Base-by-base conservation (phyloP, 2,888 invertebrate genomes). In the Callimorpha dominula region DNA sequence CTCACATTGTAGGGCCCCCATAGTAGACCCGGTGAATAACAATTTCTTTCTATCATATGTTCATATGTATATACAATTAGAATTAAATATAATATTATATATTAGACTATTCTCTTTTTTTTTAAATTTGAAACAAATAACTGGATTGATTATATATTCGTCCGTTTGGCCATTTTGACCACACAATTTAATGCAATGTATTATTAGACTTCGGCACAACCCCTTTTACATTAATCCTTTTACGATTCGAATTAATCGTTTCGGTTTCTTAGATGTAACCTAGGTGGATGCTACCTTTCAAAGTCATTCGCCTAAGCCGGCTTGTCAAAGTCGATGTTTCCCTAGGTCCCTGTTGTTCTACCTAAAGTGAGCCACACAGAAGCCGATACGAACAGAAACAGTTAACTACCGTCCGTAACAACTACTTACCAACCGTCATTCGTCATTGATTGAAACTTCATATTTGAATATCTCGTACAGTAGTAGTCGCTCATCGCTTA, bases 401-500 rank as follows among this genome's bases (percentile, higher is more conserved):
- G 15, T 52, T 17, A 17, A 15, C 17, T 31, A 31, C 31, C 31
- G 31, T 31, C 31, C 31, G 31, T 31, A 31, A 31, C 31, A 31
- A 31, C 31, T 31, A 31, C 31, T 31, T 31, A 31, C 31, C 31
- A 17, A 5, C 17, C 15, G 54, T 54, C 7, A 9, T 3, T 9
- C 4, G 7, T 8, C 9, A n/a, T n/a, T n/a, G 54, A 0, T 54
- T 54, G 54, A n/a, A 3, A 1, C 3, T 2, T n/a, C n/a, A 54
- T 54, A n/a, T n/a, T 3, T 8, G n/a, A 0, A 54, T 54, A 54
- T 54, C 6, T 54, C 5, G 6, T n/a, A 3, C 8, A n/a, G 54
- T 54, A 54, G 17, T n/a, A 15, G 15, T 62, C 9, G 20, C n/a
- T 54, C 66, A 72, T 72, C 74, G 68, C 62, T 71, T 71, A 46